Evolutionary conservation across 2,113 vertebrate genomes (phyloP), one percentile per base, ranked within the genome.

Genomic region (Tinamus guttatus): DNA sequence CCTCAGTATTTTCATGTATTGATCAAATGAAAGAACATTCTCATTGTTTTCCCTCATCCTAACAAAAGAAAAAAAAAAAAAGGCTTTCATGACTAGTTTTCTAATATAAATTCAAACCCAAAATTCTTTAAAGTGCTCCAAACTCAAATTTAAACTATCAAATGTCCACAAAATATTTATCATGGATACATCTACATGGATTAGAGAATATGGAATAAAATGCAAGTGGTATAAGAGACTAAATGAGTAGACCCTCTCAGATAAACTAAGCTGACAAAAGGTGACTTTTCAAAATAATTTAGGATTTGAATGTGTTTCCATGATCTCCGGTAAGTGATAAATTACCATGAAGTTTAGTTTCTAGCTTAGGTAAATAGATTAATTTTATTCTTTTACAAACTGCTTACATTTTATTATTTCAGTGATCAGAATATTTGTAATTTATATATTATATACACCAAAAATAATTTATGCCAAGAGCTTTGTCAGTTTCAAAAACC

Each of bases 211-310:
- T 5, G 56, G 40, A 43, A 68, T 7, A 18, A 51, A 79, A 56
- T 2, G 4, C 60, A 67, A 54, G 40, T 67, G 5, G 3, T 71
- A 62, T 22, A 69, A 68, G 54, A 27, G 32, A 5, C 9, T 45
- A 18, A 45, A 27, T 40, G n/a, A 62, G 6, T 58, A 1, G 0
- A 71, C 12, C 1, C 59, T 60, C 14, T 47, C 25, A 11, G 3
- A 2, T 32, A 45, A 52, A 65, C 11, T 38, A 40, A 84, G 40
- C 28, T 47, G 21, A 52, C 13, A 76, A 4, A 25, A 75, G 12
- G 7, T 56, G 40, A 27, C 59, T 47, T 59, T 79, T 77, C 15
- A 71, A 41, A 60, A 76, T 2, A 2, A 20, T 54, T 62, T 49
- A 52, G 7, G 11, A 7, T 56, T 34, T 80, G 45, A 63, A 36